Percentiles rank a stretch among this genome's conserved stretches.
Evolutionary conservation across 1,140 invertebrate genomes (phyloP).

Genomic region (Drosophila mayri): DNA sequence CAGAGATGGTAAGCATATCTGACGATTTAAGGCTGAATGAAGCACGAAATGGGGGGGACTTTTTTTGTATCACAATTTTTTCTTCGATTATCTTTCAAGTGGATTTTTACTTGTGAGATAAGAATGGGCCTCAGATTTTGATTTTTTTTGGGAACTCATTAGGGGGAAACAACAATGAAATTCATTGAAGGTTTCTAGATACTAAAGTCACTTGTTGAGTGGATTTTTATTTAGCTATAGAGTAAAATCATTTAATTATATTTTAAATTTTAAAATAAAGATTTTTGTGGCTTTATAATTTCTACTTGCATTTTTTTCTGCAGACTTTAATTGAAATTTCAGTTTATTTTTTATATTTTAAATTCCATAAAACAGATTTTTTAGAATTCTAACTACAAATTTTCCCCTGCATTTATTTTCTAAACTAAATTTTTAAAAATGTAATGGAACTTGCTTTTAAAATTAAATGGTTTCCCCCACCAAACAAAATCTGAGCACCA

Average conservation of each 20-base stretch:
- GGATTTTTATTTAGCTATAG: neutral
- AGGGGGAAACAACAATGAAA: neutral
- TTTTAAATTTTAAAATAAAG: neutral
- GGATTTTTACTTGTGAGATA: slow-evolving; percentile 18
- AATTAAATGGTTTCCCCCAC: neutral
- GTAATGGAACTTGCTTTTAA: neutral
- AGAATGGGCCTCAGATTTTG: slow-evolving; percentile 8
- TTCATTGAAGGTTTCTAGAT: slow-evolving; percentile 6
- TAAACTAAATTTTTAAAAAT: neutral
- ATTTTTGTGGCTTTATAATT: no score
- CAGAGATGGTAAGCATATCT: slow-evolving; percentile 40
- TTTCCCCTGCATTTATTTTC: neutral
- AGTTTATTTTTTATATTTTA: neutral
- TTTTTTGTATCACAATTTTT: slow-evolving; percentile 32
- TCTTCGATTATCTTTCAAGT: slow-evolving; percentile 37
- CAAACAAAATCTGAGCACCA: slow-evolving; percentile 5
- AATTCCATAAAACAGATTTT: neutral
- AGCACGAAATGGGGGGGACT: neutral
- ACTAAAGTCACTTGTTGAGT: neutral
- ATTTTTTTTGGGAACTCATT: neutral
- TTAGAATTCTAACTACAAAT: neutral
- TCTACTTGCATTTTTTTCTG: no score
- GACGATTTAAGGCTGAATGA: slow-evolving; percentile 4
- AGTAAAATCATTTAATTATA: neutral
- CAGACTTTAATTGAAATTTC: neutral